phyloP scores from a whole-genome alignment of 1,140 invertebrate genomes.

The Orchestia grillus region DNA sequence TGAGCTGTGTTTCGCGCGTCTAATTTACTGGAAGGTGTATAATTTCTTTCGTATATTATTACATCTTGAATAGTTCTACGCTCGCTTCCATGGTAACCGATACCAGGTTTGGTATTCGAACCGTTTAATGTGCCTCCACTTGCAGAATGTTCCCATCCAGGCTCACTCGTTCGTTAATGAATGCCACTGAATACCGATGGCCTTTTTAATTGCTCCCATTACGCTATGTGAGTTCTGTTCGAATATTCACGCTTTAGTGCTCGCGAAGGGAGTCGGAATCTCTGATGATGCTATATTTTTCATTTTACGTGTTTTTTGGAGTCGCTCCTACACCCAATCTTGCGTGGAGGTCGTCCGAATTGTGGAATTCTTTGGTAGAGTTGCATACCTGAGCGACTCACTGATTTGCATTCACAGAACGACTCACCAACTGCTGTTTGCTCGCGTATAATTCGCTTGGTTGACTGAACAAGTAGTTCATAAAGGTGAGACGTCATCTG shows the following conservation, averaged over 20 bases:
- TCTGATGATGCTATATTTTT: neutral
- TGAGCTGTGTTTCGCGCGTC: too few relatives aligned
- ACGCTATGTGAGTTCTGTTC: neutral
- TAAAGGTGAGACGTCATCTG: neutral
- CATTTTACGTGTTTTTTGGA: neutral
- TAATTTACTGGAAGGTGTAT: too few relatives aligned
- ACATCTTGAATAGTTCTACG: neutral
- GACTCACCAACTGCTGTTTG: neutral
- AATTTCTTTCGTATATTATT: neutral
- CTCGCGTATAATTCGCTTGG: neutral
- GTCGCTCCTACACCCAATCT: neutral
- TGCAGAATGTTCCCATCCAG: neutral
- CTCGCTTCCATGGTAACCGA: neutral
- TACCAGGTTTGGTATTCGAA: neutral
- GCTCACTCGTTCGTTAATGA: neutral
- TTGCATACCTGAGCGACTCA: neutral
- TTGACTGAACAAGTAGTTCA: neutral
- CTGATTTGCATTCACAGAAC: neutral
- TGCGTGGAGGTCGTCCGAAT: neutral
- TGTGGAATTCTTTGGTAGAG: neutral
- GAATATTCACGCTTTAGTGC: neutral
- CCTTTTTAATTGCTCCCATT: neutral
- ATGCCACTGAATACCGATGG: neutral
- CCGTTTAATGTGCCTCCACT: neutral
- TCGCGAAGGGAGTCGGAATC: neutral